Evolutionary conservation across 2,888 invertebrate species (phyloP).

Genomic region (Cephus nigrinus): DNA sequence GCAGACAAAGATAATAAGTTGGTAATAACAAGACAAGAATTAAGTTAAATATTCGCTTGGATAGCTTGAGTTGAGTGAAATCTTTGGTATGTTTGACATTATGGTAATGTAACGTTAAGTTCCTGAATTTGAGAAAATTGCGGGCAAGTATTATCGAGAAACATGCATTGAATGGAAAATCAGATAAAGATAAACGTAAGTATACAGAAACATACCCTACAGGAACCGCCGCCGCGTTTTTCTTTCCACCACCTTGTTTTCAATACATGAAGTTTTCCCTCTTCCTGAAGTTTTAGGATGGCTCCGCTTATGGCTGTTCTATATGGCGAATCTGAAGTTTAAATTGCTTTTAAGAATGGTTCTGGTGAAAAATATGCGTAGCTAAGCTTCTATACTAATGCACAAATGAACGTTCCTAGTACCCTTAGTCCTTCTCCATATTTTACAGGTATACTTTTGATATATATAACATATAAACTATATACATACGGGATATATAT

Average conservation of each 20-base stretch:
- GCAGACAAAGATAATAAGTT: background rate
- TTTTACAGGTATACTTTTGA: too few relatives aligned
- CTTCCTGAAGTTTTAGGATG: constrained; percentile 94
- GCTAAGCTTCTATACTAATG: background rate
- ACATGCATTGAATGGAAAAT: background rate
- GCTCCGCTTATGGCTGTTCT: constrained; percentile 94
- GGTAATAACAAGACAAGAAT: background rate
- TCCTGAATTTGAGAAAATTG: background rate
- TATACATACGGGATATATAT: too few relatives aligned
- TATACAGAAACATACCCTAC: constrained; percentile 73
- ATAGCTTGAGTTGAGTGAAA: background rate
- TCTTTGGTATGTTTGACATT: background rate
- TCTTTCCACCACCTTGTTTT: constrained; percentile 99
- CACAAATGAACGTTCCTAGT: background rate
- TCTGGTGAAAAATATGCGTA: background rate
- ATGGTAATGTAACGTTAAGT: background rate
- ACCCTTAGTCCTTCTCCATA: background rate
- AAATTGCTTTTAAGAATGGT: background rate
- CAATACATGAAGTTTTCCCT: constrained; percentile 89
- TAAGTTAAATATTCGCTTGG: background rate
- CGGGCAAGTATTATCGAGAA: background rate
- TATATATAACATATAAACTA: too few relatives aligned
- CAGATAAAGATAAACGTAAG: background rate
- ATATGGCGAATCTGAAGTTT: constrained; percentile 86
- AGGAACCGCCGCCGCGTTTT: constrained; percentile 88